Evolutionary conservation across 2,113 vertebrate genomes (phyloP).

Genomic region (Myanophis thanlyinensis): DNA sequence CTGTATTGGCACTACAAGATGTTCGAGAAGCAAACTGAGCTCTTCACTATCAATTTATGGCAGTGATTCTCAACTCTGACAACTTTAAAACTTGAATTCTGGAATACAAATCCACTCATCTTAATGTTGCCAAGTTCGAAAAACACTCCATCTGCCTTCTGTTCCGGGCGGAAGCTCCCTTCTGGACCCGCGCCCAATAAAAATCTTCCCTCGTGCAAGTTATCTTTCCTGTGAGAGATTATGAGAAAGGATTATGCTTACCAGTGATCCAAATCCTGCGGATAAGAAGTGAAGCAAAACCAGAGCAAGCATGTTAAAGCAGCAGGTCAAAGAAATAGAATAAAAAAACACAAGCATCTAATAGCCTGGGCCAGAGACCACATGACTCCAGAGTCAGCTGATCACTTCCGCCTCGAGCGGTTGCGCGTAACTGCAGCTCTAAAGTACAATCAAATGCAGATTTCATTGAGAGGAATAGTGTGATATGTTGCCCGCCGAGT

Average conservation of each 20-base stretch:
- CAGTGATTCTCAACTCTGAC: not conserved
- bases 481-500: not conserved
- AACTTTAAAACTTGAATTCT: not conserved
- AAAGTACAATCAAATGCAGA: not conserved
- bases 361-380: not conserved
- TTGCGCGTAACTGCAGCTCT: not conserved
- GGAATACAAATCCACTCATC: not conserved
- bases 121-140: not conserved
- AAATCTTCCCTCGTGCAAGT: not conserved
- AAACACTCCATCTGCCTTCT: not conserved
- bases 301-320: not conserved
- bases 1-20: not conserved
- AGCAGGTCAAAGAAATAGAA: not conserved
- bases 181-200: not conserved
- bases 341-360: fast-evolving
- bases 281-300: not conserved
- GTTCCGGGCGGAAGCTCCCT: not conserved
- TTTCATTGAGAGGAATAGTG: not conserved
- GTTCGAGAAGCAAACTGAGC: not conserved
- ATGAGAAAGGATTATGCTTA: not conserved
- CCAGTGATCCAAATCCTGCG: not conserved
- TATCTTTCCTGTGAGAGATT: not conserved
- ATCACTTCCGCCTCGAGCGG: not conserved
- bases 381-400: not conserved
- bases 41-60: not conserved